These are phyloP conservation scores for Poecilia latipinna DNA, from an alignment of 2,113 vertebrate genomes.

Conservation along the genomic window DNA sequence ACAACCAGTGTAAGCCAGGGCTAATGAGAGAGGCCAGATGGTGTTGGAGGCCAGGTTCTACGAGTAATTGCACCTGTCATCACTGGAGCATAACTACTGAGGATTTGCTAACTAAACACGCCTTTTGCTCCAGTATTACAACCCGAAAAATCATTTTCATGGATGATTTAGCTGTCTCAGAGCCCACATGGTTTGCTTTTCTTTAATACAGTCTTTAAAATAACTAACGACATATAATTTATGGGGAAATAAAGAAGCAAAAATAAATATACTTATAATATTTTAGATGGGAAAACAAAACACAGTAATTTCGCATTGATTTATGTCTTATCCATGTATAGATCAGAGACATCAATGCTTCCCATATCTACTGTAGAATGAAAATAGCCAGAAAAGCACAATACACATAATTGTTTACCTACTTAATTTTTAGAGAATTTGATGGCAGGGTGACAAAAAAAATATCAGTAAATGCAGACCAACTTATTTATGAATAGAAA, in stretches of 20 bases:
- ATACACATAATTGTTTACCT: too few species aligned
- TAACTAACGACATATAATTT: neutral
- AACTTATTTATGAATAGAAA: too few species aligned
- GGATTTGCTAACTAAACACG: conserved; percentile 26
- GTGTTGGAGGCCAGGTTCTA: conserved; percentile 50
- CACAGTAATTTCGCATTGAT: neutral
- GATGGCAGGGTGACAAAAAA: too few species aligned
- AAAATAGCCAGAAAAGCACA: too few species aligned
- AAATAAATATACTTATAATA: neutral
- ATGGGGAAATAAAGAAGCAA: neutral
- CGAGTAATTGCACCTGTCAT: conserved; percentile 48
- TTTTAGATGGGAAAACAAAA: neutral
- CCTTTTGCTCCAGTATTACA: neutral
- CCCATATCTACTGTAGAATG: too few species aligned
- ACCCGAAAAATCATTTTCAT: conserved; percentile 7
- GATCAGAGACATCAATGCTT: neutral
- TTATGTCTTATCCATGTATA: neutral
- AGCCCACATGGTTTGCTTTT: neutral
- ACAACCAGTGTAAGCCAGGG: conserved; percentile 37
- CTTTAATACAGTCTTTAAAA: neutral
- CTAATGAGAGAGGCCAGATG: conserved; percentile 65
- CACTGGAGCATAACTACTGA: conserved; percentile 29
- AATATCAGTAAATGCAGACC: too few species aligned
- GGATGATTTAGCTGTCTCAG: neutral
- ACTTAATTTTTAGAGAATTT: too few species aligned